phyloP scores from a whole-genome alignment of 2,797 vertebrate species.

The Antrozous pallidus region DNA sequence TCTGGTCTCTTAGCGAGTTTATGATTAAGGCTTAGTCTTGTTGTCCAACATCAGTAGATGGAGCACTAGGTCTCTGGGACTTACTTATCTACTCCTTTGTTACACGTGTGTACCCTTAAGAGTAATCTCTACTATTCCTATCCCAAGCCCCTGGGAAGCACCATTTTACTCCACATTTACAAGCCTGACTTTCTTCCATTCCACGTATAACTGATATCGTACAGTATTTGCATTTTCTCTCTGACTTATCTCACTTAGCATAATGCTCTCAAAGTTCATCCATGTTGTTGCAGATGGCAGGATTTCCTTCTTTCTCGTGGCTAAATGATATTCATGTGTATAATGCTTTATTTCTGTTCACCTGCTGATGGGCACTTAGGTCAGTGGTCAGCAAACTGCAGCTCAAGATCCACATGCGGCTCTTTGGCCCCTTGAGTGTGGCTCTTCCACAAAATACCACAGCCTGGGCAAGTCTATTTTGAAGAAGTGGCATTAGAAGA shows the following conservation, averaged over 20 bases:
- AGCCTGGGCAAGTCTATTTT: too few relatives aligned
- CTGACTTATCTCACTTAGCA: not conserved
- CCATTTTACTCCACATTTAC: not conserved
- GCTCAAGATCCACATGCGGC: too few relatives aligned
- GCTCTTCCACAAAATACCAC: too few relatives aligned
- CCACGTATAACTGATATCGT: not conserved
- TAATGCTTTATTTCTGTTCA: too few relatives aligned
- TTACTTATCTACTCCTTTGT: not conserved
- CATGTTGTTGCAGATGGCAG: not conserved
- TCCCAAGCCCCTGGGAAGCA: not conserved
- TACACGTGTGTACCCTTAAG: not conserved
- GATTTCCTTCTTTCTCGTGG: not conserved
- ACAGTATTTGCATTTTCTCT: not conserved
- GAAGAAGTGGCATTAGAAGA: too few relatives aligned
- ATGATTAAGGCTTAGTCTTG: rapidly evolving
- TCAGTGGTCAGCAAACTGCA: too few relatives aligned
- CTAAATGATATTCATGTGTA: too few relatives aligned
- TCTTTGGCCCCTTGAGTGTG: too few relatives aligned
- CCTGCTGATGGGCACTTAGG: not conserved
- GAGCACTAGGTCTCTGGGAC: not conserved
- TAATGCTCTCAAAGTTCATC: not conserved
- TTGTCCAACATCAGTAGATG: not conserved
- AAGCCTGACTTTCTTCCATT: not conserved
- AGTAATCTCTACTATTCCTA: not conserved
- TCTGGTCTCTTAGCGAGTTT: not conserved